Conservation (phyloP, 2,797 vertebrate species). For the Artibeus jamaicensis region DNA sequence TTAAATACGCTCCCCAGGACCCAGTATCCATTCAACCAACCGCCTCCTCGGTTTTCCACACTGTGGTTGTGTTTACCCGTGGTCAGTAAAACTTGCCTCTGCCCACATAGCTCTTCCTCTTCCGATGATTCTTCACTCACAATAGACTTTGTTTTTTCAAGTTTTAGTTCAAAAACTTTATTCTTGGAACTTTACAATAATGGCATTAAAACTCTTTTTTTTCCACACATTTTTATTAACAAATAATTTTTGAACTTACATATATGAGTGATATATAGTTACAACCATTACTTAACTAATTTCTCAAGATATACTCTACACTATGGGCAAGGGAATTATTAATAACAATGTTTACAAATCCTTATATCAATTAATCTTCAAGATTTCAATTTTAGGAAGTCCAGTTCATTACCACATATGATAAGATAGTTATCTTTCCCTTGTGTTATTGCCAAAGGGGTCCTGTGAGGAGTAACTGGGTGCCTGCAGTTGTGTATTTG, state of each 20-base stretch:
- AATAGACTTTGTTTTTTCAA: background rate
- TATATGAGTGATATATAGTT: background rate
- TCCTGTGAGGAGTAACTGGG: background rate
- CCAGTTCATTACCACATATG: background rate
- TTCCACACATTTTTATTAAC: background rate
- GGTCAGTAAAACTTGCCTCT: background rate
- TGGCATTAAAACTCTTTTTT: background rate
- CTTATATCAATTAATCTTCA: background rate
- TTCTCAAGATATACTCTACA: background rate
- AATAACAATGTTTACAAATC: background rate
- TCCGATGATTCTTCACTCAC: background rate
- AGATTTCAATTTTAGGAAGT: background rate
- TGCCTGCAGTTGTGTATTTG: background rate
- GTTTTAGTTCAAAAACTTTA: background rate
- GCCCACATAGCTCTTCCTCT: background rate
- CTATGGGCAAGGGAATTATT: background rate
- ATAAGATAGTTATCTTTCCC: background rate
- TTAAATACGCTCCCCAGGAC: background rate
- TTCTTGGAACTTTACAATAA: background rate
- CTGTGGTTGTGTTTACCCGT: background rate
- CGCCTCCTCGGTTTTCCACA: background rate
- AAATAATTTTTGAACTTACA: slow-evolving; percentile 8
- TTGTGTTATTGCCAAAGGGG: background rate
- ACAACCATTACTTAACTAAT: background rate
- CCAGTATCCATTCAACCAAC: background rate